A percentile compares a stretch with the other conserved stretches of the same genome.
These are phyloP conservation scores for Adelges cooleyi DNA, from an alignment of 1,140 invertebrate species.

Conservation along the genomic window DNA sequence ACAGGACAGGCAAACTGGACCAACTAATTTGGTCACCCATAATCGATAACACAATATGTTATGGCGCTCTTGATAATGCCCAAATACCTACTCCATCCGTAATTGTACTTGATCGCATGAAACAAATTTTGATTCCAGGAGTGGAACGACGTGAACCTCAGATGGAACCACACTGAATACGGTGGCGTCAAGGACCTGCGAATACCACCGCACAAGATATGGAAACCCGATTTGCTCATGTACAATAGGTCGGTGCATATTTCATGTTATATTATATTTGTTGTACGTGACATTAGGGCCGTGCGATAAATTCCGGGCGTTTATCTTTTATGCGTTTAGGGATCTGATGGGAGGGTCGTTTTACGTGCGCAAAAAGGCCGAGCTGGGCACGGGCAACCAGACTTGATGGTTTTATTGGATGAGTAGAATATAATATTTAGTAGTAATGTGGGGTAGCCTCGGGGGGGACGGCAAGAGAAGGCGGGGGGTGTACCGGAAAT, in stretches of 20 bases:
- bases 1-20: no score
- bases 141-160: slow-evolving; percentile 97
- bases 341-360: not conserved
- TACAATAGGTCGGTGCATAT: slow-evolving; percentile 77
- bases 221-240: slow-evolving; percentile 99
- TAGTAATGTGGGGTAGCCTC: no score
- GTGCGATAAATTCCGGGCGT: not conserved
- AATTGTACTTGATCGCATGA: no score
- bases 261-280: no score
- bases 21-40: no score
- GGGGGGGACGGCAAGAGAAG: not conserved
- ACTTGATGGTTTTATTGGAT: slow-evolving; percentile 4
- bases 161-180: slow-evolving; percentile 93
- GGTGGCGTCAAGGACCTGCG: slow-evolving; percentile 91
- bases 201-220: slow-evolving; percentile 90
- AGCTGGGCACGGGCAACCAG: not conserved
- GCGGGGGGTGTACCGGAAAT: not conserved
- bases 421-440: no score
- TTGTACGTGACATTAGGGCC: not conserved
- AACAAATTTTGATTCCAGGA: slow-evolving; percentile 49
- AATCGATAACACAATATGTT: no score
- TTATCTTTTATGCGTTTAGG: not conserved
- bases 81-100: no score
- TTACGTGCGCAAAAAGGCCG: not conserved
- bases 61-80: no score